These are phyloP conservation scores for Drosophila punjabiensis DNA, from an alignment of 1,140 invertebrate genomes.

Conservation along the genomic window DNA sequence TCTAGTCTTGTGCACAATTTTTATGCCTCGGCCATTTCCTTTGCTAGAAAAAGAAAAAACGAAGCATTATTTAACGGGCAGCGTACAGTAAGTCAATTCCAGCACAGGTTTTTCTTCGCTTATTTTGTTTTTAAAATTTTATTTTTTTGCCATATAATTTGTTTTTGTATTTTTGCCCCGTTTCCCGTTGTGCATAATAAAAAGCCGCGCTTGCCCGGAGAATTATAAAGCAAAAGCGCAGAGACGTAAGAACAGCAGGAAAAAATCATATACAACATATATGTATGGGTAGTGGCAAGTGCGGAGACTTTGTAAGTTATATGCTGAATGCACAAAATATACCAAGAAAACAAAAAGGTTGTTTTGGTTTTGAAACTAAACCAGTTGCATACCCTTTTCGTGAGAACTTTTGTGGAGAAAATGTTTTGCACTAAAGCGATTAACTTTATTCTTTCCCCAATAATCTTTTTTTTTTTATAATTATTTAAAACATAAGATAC, in stretches of 20 bases:
- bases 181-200: constrained; percentile 70
- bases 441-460: too few relatives aligned
- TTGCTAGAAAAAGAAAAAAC: constrained; percentile 3
- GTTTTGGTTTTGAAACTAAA: background rate
- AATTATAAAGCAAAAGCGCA: constrained; percentile 67
- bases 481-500: too few relatives aligned
- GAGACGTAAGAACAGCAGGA: constrained; percentile 58
- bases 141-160: constrained; percentile 48
- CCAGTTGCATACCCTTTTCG: constrained; percentile 1
- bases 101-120: constrained; percentile 58
- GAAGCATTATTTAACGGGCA: constrained; percentile 63
- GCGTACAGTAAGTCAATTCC: constrained; percentile 69
- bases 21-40: constrained; percentile 65
- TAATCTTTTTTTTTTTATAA: too few relatives aligned
- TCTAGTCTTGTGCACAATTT: constrained; percentile 52
- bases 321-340: constrained; percentile 66
- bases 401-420: too few relatives aligned
- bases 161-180: constrained; percentile 60
- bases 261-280: constrained; percentile 35
- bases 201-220: constrained; percentile 55
- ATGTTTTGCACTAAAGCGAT: too few relatives aligned
- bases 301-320: constrained; percentile 74
- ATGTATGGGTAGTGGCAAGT: constrained; percentile 20
- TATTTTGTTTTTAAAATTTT: constrained; percentile 10
- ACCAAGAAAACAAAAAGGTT: constrained; percentile 9